Evolutionary conservation across 2,113 vertebrate genomes (phyloP), one percentile per base, ranked within the genome.

Genomic region (Scalopus aquaticus): DNA sequence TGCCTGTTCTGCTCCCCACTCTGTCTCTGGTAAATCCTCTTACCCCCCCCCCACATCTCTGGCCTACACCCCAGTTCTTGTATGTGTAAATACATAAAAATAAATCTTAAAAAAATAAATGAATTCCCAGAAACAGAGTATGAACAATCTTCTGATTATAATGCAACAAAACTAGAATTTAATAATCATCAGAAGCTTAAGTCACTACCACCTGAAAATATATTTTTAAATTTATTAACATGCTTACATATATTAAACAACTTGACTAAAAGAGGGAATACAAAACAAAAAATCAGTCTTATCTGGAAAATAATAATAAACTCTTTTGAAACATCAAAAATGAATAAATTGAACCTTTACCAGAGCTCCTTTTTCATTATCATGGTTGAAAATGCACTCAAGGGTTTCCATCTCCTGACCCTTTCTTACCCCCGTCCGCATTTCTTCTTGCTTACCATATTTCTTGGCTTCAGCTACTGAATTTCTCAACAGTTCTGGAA

Each of bases 31-130:
- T n/a, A n/a, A n/a, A n/a, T n/a, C n/a, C n/a, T n/a, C n/a, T n/a
- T n/a, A n/a, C n/a, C n/a, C n/a, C n/a, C n/a, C n/a, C n/a, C n/a
- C n/a, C n/a, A n/a, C n/a, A n/a, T n/a, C n/a, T n/a, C n/a, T n/a
- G n/a, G n/a, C n/a, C n/a, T n/a, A n/a, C n/a, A n/a, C n/a, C n/a
- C n/a, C n/a, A n/a, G n/a, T n/a, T n/a, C n/a, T n/a, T n/a, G n/a
- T n/a, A n/a, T n/a, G n/a, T n/a, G n/a, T n/a, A n/a, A n/a, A n/a
- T n/a, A n/a, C n/a, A n/a, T n/a, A n/a, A n/a, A n/a, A n/a, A n/a
- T n/a, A n/a, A n/a, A n/a, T n/a, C n/a, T n/a, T 54, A 94, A 54
- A 74, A 79, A 92, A 92, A 83, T 51, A 60, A 58, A 19, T 17
- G 64, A 28, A 79, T 54, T 87, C 22, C 35, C 20, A 60, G 64